Base-by-base conservation (phyloP, 2,113 vertebrate species). In the Psammodynastes pulverulentus region DNA sequence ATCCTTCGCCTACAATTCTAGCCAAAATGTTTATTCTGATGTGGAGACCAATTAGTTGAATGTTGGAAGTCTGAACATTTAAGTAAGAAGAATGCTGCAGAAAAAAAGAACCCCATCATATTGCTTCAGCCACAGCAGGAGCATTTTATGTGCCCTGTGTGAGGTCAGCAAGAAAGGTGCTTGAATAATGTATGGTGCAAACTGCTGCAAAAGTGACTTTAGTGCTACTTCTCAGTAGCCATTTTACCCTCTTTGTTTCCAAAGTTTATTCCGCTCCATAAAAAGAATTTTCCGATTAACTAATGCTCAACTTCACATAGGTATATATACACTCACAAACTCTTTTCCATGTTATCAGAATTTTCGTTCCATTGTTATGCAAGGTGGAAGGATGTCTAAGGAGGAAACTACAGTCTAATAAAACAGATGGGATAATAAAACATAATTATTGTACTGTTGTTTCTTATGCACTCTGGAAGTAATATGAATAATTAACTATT, bases 401-500 rank as follows among this genome's bases (percentile, higher is more conserved):
- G 9, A 84, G 29, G n/a, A 52, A 84, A 58, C 39, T 23, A 17
- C 34, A 9, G 29, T 52, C 49, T 52, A 49, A 84, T 43, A 84
- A 91, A 45, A 84, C 86, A 88, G 51, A 84, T 90, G 89, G 89
- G 26, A 29, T 34, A 89, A 92, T 89, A 92, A 92, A 88, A 49
- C 12, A 49, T 52, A 86, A 90, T 89, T 89, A 85, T 86, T 89
- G n/a, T 87, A 56, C 10, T 89, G 45, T 67, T 92, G 72, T 90
- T 89, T 39, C 58, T 23, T 88, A 45, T 45, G 34, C 34, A 86
- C 86, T 86, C 24, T 46, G 52, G 84, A 52, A n/a, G 19, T 23
- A n/a, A 89, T 89, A 91, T 85, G 72, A 89, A 91, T 89, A 93
- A 93, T 85, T 88, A 24, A 89, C 46, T 86, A 52, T 62, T 86